A percentile compares a stretch with the other conserved stretches of the same genome.
Conservation (phyloP, 2,888 invertebrate species). For the Eupithecia insigniata region DNA sequence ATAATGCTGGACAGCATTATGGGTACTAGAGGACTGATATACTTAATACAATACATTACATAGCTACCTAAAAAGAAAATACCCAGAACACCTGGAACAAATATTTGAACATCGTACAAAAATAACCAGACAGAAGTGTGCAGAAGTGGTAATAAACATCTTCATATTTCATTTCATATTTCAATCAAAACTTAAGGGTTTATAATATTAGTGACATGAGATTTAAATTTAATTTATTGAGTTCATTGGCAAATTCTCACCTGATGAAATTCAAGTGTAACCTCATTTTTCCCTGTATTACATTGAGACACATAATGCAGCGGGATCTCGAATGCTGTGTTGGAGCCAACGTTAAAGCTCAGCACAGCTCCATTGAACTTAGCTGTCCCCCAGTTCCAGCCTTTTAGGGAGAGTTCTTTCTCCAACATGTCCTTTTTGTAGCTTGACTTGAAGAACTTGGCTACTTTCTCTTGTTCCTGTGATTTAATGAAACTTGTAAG, state of each 20-base stretch:
- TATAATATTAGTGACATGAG: too few species aligned
- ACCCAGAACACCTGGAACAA: too few species aligned
- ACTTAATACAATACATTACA: too few species aligned
- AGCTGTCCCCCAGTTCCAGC: conserved; percentile 99
- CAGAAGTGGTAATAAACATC: too few species aligned
- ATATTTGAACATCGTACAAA: too few species aligned
- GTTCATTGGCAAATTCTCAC: conserved; percentile 63
- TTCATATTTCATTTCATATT: too few species aligned
- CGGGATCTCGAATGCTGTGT: conserved; percentile 97
- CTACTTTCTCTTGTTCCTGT: conserved; percentile 96
- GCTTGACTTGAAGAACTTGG: conserved; percentile 92
- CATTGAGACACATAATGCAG: conserved; percentile 98
- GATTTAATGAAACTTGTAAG: conserved; percentile 39
- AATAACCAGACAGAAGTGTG: too few species aligned
- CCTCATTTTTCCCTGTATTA: conserved; percentile 98
- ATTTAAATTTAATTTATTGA: not conserved
- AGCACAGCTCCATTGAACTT: conserved; percentile 95
- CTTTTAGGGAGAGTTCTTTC: conserved; percentile 96
- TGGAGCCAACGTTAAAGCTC: conserved; percentile 92
- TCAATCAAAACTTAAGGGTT: not conserved
- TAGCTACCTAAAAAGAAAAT: too few species aligned
- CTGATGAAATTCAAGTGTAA: conserved; percentile 98
- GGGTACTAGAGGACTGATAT: too few species aligned
- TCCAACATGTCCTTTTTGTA: conserved; percentile 95
- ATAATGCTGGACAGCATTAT: too few species aligned